Percentiles rank a stretch among this genome's conserved stretches.
These are phyloP conservation scores for Loxodonta africana DNA, from an alignment of 2,113 vertebrate genomes.

Conservation along the genomic window DNA sequence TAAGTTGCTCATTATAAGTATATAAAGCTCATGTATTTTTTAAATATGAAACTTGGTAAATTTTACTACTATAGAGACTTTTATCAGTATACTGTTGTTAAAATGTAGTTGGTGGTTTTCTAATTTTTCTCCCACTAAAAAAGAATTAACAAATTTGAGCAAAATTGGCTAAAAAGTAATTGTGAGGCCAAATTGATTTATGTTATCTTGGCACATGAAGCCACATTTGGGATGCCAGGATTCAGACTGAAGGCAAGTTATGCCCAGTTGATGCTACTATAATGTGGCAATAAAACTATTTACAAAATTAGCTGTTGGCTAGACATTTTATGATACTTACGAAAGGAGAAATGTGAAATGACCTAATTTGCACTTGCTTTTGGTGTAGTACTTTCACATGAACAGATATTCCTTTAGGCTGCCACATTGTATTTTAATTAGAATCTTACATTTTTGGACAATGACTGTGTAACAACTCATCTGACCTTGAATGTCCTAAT, in stretches of 20 bases:
- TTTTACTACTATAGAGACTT: constrained; percentile 18
- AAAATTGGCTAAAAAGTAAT: background rate
- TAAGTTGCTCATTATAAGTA: background rate
- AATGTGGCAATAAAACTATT: background rate
- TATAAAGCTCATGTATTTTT: constrained; percentile 29
- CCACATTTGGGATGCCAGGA: background rate
- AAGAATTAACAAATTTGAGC: constrained; percentile 13
- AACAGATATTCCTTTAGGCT: constrained; percentile 38
- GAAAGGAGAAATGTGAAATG: background rate
- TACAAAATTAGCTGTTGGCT: constrained; percentile 33
- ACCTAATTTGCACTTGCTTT: constrained; percentile 34
- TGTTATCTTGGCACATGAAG: background rate
- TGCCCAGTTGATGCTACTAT: background rate
- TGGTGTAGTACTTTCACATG: background rate
- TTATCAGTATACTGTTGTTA: constrained; percentile 8
- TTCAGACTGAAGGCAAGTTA: background rate
- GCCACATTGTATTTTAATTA: constrained; percentile 35
- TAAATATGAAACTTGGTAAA: constrained; percentile 36
- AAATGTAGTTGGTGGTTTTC: background rate
- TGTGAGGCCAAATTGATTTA: background rate
- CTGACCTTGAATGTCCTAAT: constrained; percentile 55
- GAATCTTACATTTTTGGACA: constrained; percentile 62
- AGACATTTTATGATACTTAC: background rate
- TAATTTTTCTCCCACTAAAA: constrained; percentile 58
- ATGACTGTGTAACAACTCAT: background rate